phyloP scores from a whole-genome alignment of 2,797 vertebrate species.

The Notolepis coatsorum region DNA sequence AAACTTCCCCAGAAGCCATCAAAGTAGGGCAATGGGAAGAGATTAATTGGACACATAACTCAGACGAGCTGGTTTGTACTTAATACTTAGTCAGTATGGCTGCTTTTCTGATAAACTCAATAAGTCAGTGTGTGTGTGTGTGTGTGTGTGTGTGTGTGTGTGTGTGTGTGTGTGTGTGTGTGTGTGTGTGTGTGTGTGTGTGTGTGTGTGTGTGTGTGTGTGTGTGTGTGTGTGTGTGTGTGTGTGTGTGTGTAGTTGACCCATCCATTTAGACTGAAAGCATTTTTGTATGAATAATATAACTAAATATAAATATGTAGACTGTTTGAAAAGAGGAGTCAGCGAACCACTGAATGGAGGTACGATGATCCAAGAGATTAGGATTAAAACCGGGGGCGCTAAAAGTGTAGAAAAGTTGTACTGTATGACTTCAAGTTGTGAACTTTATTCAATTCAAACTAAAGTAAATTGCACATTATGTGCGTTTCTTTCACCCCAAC shows the following conservation, averaged over 20 bases:
- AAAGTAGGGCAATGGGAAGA: slow-evolving; percentile 22
- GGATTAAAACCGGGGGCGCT: too few relatives aligned
- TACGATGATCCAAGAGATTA: slow-evolving; percentile 9
- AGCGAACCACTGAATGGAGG: slow-evolving; percentile 8
- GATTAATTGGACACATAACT: slow-evolving; percentile 35
- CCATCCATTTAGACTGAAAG: slow-evolving; percentile 16
- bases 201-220: background rate
- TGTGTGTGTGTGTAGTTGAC: slow-evolving; percentile 18
- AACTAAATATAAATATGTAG: too few relatives aligned
- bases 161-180: background rate
- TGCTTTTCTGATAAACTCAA: too few relatives aligned
- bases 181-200: background rate
- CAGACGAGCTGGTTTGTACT: background rate
- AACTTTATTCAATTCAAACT: slow-evolving; percentile 47
- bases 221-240: background rate
- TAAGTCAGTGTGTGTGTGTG: background rate
- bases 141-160: background rate
- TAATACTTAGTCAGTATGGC: too few relatives aligned
- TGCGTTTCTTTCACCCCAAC: slow-evolving; percentile 38
- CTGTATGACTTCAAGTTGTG: slow-evolving; percentile 42
- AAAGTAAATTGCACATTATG: slow-evolving; percentile 38
- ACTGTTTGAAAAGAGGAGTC: slow-evolving; percentile 1
- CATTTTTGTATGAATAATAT: too few relatives aligned
- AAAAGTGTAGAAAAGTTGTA: too few relatives aligned
- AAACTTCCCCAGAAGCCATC: slow-evolving; percentile 45